Base-by-base conservation (phyloP, 2,888 invertebrate genomes). In the Venustoraphidia nigricollis region DNA sequence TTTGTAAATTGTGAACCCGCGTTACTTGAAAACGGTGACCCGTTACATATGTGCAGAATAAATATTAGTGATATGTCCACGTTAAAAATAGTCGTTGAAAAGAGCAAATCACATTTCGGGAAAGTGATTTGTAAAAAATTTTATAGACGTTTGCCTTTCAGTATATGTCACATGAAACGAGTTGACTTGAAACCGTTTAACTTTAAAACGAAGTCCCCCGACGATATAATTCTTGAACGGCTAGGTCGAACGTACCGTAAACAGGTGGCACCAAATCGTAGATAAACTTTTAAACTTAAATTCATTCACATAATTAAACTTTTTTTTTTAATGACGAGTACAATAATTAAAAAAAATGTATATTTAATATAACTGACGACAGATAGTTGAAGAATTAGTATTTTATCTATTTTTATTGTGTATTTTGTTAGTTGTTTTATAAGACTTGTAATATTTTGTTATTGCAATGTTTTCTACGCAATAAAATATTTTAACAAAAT, bases 171-270 rank as follows among this genome's bases (percentile, higher is more conserved):
- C 27, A 27, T 27, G 27, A 27, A 27, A 6, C 5, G 5, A 6
- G 27, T 27, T 27, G 27, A 27, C 27, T 5, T 70, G 45, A 56
- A 55, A 50, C 58, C 57, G 41, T 81, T 80, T 64, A 66, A 70
- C 52, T 82, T 81, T 63, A 64, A 69, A 35, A 67, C 67, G 39
- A 72, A 72, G 2, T 81, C 81, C 0, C 79, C 79, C 9, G 79
- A 80, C 64, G 76, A 73, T 60, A 55, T 67, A 47, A 69, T 77
- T 46, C 65, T 59, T n/a, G 58, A 58, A 49, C 60, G 65, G 57
- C 59, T 70, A 36, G 59, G 53, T 44, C 52, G 50, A 14, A 54
- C 53, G 52, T 54, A 50, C 53, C 41, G 34, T 43, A 39, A 27
- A 27, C 27, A 27, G 27, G 6, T 6, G 27, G 6, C 1, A 27